Conservation (phyloP, 2,888 invertebrate species). For the Spicauda simplicius region DNA sequence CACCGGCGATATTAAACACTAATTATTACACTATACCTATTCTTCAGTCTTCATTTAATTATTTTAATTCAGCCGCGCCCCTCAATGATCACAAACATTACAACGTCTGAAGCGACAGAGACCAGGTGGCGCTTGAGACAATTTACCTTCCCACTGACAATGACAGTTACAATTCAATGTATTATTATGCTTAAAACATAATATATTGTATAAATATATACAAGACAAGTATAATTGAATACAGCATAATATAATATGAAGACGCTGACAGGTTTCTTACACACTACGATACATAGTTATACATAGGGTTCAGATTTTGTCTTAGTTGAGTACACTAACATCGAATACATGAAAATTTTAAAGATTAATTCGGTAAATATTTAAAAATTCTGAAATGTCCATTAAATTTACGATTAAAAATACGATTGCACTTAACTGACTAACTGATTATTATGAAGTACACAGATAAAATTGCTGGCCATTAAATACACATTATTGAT, state of each 20-base stretch:
- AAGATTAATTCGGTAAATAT: slow-evolving; percentile 57
- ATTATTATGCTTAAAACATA: slow-evolving; percentile 20
- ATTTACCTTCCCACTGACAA: slow-evolving; percentile 40
- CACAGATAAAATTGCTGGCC: slow-evolving; percentile 65
- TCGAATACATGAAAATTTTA: slow-evolving; percentile 28
- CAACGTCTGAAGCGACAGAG: slow-evolving; percentile 40
- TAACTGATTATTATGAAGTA: slow-evolving; percentile 50
- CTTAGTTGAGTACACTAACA: slow-evolving; percentile 24
- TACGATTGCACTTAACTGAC: slow-evolving; percentile 55
- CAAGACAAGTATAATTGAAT: slow-evolving; percentile 27
- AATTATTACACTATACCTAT: slow-evolving; percentile 81
- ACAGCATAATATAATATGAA: slow-evolving; percentile 19
- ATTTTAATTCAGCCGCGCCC: slow-evolving; percentile 66
- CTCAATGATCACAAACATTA: slow-evolving; percentile 33
- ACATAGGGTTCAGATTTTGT: slow-evolving; percentile 1
- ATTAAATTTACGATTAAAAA: slow-evolving; percentile 38
- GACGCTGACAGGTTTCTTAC: slow-evolving; percentile 11
- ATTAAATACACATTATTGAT: slow-evolving; percentile 45
- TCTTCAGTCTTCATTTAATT: slow-evolving; percentile 83
- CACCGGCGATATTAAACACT: slow-evolving; percentile 69
- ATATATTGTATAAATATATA: slow-evolving; percentile 28
- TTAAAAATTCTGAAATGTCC: slow-evolving; percentile 42
- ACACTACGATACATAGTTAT: slow-evolving; percentile 13
- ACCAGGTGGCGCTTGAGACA: slow-evolving; percentile 40
- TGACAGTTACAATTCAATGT: slow-evolving; percentile 22